Base-by-base conservation (phyloP, 2,888 invertebrate species). In the Drosophila ustulata region DNA sequence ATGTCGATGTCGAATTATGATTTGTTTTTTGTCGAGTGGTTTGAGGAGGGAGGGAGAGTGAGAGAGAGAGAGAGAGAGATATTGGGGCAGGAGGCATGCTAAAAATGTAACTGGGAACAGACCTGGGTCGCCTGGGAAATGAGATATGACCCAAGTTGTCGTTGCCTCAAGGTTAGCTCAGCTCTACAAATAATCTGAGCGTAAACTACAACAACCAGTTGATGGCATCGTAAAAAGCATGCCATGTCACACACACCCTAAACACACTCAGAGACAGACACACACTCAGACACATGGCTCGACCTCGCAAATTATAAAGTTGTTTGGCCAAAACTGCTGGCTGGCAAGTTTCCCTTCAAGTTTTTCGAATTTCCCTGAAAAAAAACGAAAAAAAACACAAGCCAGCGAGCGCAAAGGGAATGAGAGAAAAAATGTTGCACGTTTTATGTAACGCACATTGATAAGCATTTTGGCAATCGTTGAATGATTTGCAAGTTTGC, bases 1-100 rank as follows among this genome's bases (percentile, higher is more conserved):
- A 85, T 89, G 89, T 82, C 85, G 80, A 80, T 85, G 89, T 88
- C 80, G 89, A 85, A 88, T 82, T 89, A 85, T 85, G 85, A 85
- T 85, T 85, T 85, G 85, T 85, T 89, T 89, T 81, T 85, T 71
- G 43, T 45, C 79, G 76, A 80, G 78, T 77, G 74, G 39, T 28
- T 50, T 11, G 57, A 26, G 30, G 23, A 30, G 30, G 8, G 43
- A 47, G 13, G 4, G 13, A 39, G n/a, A n/a, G n/a, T n/a, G n/a
- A n/a, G n/a, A n/a, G n/a, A n/a, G 18, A 18, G 18, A 18, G 18
- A 1, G 18, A 18, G 18, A 39, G 25, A n/a, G 30, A 8, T 18
- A 26, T 39, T 39, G 28, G 8, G 8, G 18, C 18, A 3, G 26
- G 41, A n/a, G 46, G 59, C 23, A n/a, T 47, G 13, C 37, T 37